Evolutionary conservation across 2,113 vertebrate genomes (phyloP).

Genomic region (Danio rerio): DNA sequence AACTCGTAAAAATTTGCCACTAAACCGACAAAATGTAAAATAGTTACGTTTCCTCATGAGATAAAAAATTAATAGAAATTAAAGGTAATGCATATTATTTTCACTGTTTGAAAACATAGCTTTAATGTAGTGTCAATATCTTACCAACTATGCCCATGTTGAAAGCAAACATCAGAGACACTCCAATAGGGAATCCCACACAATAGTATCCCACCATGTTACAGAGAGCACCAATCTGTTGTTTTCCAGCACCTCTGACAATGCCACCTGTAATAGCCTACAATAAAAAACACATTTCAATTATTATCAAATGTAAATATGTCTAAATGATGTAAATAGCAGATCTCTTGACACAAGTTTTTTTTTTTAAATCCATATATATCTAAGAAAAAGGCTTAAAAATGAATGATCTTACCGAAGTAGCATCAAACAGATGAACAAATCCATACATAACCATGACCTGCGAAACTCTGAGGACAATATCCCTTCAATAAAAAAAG

Average conservation of each 20-base stretch:
- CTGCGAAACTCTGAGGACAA: slow-evolving; percentile 64
- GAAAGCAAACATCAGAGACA: slow-evolving; percentile 80
- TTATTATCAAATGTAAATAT: not conserved
- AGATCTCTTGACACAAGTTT: slow-evolving; percentile 67
- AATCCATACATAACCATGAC: slow-evolving; percentile 67
- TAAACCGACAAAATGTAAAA: too few species aligned
- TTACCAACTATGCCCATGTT: slow-evolving; percentile 81
- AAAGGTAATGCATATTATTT: too few species aligned
- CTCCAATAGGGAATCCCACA: slow-evolving; percentile 79
- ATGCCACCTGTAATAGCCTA: slow-evolving; percentile 79
- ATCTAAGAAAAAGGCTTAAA: not conserved
- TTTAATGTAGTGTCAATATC: slow-evolving; percentile 37
- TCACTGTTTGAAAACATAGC: not conserved
- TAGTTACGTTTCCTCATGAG: too few species aligned
- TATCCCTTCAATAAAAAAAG: slow-evolving; percentile 61
- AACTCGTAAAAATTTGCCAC: too few species aligned
- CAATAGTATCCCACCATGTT: slow-evolving; percentile 76
- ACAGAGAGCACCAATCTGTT: slow-evolving; percentile 78
- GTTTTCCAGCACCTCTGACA: slow-evolving; percentile 82
- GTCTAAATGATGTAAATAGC: not conserved
- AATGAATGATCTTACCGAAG: slow-evolving; percentile 58
- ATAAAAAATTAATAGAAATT: too few species aligned
- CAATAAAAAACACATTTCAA: not conserved
- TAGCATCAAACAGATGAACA: slow-evolving; percentile 66
- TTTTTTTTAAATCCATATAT: too few species aligned